phyloP scores from a whole-genome alignment of 2,113 vertebrate species.

The Brachyhypopomus occidentalis region DNA sequence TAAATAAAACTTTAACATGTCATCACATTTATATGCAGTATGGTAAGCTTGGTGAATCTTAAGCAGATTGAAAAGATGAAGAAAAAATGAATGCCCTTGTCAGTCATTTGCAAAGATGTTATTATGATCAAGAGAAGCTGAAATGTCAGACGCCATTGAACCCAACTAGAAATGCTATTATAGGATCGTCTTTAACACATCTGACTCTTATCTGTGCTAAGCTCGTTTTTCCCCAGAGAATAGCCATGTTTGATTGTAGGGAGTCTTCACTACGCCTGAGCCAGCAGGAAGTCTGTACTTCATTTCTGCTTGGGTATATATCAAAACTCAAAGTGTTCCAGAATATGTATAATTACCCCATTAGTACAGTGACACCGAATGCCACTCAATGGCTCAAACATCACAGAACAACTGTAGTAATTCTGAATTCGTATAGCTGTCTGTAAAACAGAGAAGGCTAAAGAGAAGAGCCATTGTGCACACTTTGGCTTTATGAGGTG shows the following conservation, averaged over 20 bases:
- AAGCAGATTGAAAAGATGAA: slow-evolving; percentile 9
- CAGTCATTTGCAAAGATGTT: slow-evolving; percentile 19
- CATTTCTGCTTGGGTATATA: background rate
- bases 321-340: background rate
- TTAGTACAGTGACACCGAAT: background rate
- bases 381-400: background rate
- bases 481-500: background rate
- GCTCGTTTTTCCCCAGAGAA: slow-evolving; percentile 10
- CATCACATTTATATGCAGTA: slow-evolving; percentile 1
- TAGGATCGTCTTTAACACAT: slow-evolving; percentile 6
- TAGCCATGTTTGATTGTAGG: background rate
- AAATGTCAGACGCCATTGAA: slow-evolving; percentile 12
- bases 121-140: slow-evolving; percentile 3
- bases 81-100: background rate
- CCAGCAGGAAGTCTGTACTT: slow-evolving; percentile 1
- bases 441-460: background rate
- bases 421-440: background rate
- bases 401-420: background rate
- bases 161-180: background rate
- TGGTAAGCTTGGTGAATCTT: slow-evolving; percentile 16
- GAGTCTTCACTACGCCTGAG: background rate
- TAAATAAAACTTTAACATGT: slow-evolving; percentile 41
- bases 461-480: background rate
- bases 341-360: background rate
- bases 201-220: slow-evolving; percentile 10